Percentiles rank a stretch among this genome's conserved stretches.
These are phyloP conservation scores for Rosalia funebris DNA, from an alignment of 2,888 invertebrate species.

Conservation along the genomic window DNA sequence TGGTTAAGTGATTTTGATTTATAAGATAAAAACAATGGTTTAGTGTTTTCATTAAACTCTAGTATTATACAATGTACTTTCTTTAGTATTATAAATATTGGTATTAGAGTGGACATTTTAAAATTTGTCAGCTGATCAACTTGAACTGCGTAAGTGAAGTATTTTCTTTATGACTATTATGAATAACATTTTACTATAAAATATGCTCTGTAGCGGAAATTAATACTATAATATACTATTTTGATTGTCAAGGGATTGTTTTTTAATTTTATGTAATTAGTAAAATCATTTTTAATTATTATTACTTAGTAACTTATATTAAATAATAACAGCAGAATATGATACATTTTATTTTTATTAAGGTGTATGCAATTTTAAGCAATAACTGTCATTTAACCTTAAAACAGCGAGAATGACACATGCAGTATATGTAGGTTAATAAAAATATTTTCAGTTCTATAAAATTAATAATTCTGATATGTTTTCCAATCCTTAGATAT, in stretches of 20 bases:
- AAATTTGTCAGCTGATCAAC: too few relatives aligned
- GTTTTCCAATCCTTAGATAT: neutral
- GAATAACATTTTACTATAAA: too few relatives aligned
- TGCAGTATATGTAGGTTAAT: neutral
- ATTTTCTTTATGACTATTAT: too few relatives aligned
- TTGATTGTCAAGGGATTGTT: constrained; percentile 9
- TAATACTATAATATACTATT: too few relatives aligned
- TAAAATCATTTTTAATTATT: constrained; percentile 7
- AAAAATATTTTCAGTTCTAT: neutral
- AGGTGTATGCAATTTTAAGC: neutral
- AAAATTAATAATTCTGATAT: neutral
- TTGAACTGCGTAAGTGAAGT: too few relatives aligned
- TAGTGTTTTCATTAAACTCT: too few relatives aligned
- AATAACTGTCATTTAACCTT: neutral
- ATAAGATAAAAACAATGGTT: too few relatives aligned
- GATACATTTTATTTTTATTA: neutral
- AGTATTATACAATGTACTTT: too few relatives aligned
- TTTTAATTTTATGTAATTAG: constrained; percentile 6
- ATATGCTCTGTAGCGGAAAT: too few relatives aligned
- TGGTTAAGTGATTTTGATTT: too few relatives aligned
- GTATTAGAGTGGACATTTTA: too few relatives aligned
- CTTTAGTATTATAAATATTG: too few relatives aligned
- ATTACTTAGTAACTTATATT: neutral
- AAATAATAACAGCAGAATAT: neutral
- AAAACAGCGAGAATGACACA: neutral